phyloP scores from a whole-genome alignment of 2,888 invertebrate species.

The Apodemia duryi region DNA sequence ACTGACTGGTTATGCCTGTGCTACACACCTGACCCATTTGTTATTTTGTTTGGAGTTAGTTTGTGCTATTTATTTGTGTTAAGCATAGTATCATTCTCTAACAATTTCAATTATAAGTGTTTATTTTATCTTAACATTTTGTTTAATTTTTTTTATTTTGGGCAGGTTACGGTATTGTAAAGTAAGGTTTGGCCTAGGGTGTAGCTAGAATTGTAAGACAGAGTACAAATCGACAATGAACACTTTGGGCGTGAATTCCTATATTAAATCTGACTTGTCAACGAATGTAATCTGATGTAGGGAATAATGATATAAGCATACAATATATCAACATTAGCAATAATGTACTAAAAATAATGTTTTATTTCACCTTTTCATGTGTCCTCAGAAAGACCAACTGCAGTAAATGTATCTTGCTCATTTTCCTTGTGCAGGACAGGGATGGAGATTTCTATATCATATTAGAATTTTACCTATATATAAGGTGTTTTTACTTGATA shows the following conservation, averaged over 20 bases:
- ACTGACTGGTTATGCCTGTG: too few relatives aligned
- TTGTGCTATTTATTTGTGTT: constrained; percentile 58
- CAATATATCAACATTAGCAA: constrained; percentile 80
- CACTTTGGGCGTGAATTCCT: constrained; percentile 69
- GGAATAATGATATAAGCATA: constrained; percentile 76
- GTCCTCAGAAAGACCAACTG: background rate
- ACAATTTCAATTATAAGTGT: constrained; percentile 54
- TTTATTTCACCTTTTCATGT: constrained; percentile 34
- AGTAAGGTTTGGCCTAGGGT: constrained; percentile 80
- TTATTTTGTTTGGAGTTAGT: constrained; percentile 47
- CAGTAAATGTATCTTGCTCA: background rate
- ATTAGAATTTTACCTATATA: too few relatives aligned
- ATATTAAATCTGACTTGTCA: constrained; percentile 76
- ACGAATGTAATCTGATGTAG: constrained; percentile 81
- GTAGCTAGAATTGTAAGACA: constrained; percentile 76
- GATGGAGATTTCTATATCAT: too few relatives aligned
- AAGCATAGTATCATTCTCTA: constrained; percentile 69
- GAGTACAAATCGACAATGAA: constrained; percentile 76
- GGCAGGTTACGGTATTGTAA: constrained; percentile 79
- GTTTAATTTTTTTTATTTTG: constrained; percentile 62
- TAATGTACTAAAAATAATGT: constrained; percentile 60
- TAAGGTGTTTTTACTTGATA: too few relatives aligned
- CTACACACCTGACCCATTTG: constrained; percentile 46
- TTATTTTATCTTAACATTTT: constrained; percentile 58
- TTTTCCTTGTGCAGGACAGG: background rate